Percentiles rank a stretch among this genome's conserved stretches.
Conservation (phyloP, 2,888 invertebrate species). For the Poecilobothrus nobilitatus region DNA sequence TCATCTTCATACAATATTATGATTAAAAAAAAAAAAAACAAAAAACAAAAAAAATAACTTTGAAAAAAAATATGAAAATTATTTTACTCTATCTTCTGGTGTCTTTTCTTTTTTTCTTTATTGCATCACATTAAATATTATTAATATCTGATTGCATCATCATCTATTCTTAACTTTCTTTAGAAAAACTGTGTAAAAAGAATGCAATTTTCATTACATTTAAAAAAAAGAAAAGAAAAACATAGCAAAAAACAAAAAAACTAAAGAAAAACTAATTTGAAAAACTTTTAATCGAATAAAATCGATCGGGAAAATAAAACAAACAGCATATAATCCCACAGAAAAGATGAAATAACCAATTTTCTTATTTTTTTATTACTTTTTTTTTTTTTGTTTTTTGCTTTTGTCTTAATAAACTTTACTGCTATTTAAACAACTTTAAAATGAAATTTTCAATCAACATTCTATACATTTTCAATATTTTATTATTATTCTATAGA, state of each 20-base stretch:
- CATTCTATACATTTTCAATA: no score
- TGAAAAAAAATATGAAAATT: no score
- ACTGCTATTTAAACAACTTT: background rate
- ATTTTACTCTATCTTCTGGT: no score
- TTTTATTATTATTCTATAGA: no score
- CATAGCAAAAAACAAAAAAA: background rate
- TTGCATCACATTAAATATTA: background rate
- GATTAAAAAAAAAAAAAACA: no score
- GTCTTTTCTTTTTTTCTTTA: background rate
- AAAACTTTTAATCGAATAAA: slow-evolving; percentile 2
- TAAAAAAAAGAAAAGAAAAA: background rate
- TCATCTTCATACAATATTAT: no score
- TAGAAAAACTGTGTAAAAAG: background rate
- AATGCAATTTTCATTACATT: no score
- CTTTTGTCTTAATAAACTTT: background rate
- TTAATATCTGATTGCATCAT: background rate
- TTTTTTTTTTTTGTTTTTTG: background rate
- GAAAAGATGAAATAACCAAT: background rate
- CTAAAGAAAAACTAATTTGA: background rate
- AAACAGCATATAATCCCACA: no score
- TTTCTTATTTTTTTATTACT: background rate
- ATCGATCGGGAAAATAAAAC: no score
- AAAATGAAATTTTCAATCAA: no score
- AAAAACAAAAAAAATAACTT: no score
- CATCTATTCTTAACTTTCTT: background rate